Conservation (phyloP, 2,113 vertebrate genomes). For the Hypanus sabinus region DNA sequence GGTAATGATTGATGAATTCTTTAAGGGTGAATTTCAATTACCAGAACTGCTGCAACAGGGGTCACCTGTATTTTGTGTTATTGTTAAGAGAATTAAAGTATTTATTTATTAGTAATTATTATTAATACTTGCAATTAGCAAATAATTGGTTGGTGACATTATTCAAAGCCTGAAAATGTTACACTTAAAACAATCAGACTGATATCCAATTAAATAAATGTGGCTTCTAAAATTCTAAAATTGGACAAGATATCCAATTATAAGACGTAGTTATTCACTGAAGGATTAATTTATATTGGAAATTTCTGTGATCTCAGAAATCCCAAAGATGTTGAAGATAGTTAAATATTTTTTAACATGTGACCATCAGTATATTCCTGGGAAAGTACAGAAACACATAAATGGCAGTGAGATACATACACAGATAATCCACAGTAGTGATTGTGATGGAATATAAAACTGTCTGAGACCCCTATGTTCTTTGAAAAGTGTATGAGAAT, state of each 20-base stretch:
- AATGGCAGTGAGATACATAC: not conserved
- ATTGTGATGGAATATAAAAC: not conserved
- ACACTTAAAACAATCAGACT: not conserved
- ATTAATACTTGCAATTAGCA: not conserved
- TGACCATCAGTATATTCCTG: not conserved
- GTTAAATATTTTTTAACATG: not conserved
- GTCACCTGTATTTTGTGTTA: not conserved
- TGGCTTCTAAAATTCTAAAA: not conserved
- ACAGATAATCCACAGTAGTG: not conserved
- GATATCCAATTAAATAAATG: not conserved
- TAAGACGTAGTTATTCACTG: not conserved
- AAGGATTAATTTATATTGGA: not conserved
- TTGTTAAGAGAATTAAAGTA: not conserved
- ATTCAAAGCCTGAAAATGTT: not conserved
- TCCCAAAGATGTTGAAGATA: not conserved
- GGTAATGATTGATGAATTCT: too few relatives aligned
- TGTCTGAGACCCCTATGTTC: not conserved
- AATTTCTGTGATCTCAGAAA: not conserved
- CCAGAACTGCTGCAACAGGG: too few relatives aligned
- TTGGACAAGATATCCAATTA: not conserved
- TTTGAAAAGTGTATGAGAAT: not conserved
- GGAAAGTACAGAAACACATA: not conserved
- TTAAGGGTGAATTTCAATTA: too few relatives aligned
- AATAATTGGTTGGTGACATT: not conserved
- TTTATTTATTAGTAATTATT: not conserved